Evolutionary conservation across 1,140 invertebrate species (phyloP).

Genomic region (Trinorchestia longiramus): DNA sequence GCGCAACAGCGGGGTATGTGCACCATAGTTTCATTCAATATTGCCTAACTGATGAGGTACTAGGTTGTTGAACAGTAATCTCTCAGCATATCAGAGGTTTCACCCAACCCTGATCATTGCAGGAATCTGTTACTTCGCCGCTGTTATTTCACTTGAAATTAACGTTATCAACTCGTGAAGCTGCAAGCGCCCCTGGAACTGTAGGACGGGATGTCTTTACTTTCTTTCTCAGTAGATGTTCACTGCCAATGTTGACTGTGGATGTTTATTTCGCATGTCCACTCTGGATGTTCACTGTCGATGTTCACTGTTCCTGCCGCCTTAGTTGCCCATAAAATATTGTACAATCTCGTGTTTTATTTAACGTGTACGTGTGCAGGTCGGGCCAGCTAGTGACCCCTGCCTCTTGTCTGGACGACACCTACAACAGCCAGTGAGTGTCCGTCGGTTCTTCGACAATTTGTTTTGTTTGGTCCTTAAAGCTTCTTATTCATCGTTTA

Average conservation of each 20-base stretch:
- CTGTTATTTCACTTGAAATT: not conserved
- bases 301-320: no score
- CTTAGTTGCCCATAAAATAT: not conserved
- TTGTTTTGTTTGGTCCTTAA: no score
- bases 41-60: not conserved
- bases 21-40: not conserved
- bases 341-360: not conserved
- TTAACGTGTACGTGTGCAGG: not conserved
- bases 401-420: slow-evolving; percentile 73
- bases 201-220: no score
- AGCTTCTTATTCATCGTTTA: no score
- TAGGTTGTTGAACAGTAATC: not conserved
- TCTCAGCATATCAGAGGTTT: not conserved
- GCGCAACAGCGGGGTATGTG: not conserved
- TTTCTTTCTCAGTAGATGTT: not conserved
- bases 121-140: not conserved
- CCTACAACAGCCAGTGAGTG: slow-evolving; percentile 80
- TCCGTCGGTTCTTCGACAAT: not conserved
- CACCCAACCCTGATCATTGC: not conserved
- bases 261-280: no score
- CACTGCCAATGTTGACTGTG: no score
- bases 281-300: no score
- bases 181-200: no score
- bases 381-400: not conserved
- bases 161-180: not conserved